A percentile compares a stretch with the other conserved stretches of the same genome.
phyloP scores from a whole-genome alignment of 1,140 invertebrate species.

The Sarcophaga peregrina region DNA sequence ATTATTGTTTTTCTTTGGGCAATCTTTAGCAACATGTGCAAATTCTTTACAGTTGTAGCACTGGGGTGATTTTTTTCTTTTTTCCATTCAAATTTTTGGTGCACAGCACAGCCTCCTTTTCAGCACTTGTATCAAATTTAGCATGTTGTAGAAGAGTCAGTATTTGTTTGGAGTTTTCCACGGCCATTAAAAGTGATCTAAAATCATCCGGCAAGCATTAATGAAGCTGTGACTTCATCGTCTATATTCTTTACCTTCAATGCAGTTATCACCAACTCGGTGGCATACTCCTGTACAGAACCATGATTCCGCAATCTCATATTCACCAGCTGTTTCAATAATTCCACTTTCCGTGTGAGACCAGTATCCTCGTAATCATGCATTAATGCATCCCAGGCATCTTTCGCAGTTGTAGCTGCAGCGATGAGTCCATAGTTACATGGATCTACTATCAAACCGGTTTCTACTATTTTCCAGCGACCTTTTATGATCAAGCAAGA shows the following conservation, averaged over 20 bases:
- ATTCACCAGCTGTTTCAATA: no score
- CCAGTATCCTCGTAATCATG: slow-evolving; percentile 50
- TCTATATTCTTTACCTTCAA: not conserved
- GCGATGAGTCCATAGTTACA: slow-evolving; percentile 1
- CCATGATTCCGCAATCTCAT: no score
- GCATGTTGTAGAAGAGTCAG: no score
- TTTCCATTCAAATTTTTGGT: no score
- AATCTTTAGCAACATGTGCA: no score
- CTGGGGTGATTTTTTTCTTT: no score
- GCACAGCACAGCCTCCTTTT: no score
- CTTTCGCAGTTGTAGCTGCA: slow-evolving; percentile 47
- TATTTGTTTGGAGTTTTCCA: slow-evolving; percentile 50
- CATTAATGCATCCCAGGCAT: slow-evolving; percentile 51
- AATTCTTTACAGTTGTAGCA: no score
- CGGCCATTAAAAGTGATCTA: slow-evolving; percentile 35
- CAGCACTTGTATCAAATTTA: no score
- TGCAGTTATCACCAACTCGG: slow-evolving; percentile 49
- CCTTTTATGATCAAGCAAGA: slow-evolving; percentile 7
- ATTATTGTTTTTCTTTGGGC: not conserved
- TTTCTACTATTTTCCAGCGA: slow-evolving; percentile 19
- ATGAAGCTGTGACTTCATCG: slow-evolving; percentile 39
- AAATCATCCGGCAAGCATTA: slow-evolving; percentile 43
- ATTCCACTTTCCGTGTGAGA: no score
- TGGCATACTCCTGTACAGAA: no score
- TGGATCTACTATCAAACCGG: not conserved